A percentile compares a stretch with the other conserved stretches of the same genome.
Conservation (phyloP, 2,113 vertebrate genomes). For the Serilophus lunatus region DNA sequence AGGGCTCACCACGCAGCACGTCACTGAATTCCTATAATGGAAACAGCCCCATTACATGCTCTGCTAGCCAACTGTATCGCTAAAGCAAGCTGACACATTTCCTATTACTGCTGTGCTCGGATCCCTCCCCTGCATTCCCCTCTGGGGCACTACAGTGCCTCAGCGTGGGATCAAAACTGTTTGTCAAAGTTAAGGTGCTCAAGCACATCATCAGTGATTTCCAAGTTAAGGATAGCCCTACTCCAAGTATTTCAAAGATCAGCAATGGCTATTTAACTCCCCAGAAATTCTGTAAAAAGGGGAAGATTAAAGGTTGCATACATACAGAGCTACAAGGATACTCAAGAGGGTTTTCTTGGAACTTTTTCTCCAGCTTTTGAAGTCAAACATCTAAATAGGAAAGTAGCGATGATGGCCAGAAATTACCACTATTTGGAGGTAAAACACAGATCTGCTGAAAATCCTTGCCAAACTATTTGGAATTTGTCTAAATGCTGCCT, state of each 20-base stretch:
- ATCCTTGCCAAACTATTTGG: not conserved
- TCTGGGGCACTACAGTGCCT: not conserved
- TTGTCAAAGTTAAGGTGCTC: not conserved
- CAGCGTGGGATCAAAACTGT: not conserved
- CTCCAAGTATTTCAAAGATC: not conserved
- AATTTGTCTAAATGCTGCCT: not conserved
- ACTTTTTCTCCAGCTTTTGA: not conserved
- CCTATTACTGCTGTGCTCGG: not conserved
- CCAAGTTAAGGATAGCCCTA: not conserved
- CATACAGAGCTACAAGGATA: not conserved
- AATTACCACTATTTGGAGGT: not conserved
- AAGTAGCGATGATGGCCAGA: not conserved
- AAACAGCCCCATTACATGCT: not conserved
- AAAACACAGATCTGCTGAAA: slow-evolving; percentile 16
- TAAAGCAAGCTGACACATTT: not conserved
- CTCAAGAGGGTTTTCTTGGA: not conserved
- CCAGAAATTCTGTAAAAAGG: not conserved
- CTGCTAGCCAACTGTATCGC: accelerated
- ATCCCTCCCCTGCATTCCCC: not conserved
- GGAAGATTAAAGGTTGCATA: not conserved
- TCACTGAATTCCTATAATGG: accelerated
- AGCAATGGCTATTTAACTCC: not conserved
- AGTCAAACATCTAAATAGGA: not conserved
- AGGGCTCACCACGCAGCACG: accelerated
- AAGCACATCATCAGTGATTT: not conserved